These are phyloP conservation scores for Selenia dentaria DNA, from an alignment of 2,888 invertebrate genomes.

Conservation along the genomic window DNA sequence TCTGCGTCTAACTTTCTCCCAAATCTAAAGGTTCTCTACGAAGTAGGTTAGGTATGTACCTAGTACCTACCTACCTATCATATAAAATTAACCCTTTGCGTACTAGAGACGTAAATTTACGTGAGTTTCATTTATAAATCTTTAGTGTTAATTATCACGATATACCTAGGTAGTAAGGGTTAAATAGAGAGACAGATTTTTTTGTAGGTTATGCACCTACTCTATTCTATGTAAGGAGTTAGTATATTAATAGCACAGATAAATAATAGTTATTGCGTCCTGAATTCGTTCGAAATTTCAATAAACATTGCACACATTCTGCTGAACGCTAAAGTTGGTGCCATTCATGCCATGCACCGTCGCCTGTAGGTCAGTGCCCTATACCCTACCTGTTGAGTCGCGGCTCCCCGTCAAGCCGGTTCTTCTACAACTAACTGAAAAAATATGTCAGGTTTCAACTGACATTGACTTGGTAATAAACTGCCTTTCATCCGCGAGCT, in stretches of 20 bases:
- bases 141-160: no score
- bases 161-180: no score
- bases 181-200: no score
- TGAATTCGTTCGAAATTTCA: constrained; percentile 41
- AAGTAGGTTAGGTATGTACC: background rate
- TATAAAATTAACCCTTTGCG: no score
- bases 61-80: background rate
- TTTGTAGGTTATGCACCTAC: no score
- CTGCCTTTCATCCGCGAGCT: constrained; percentile 21
- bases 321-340: constrained; percentile 50
- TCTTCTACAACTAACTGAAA: constrained; percentile 52
- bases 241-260: no score
- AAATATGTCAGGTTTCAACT: constrained; percentile 56
- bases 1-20: background rate
- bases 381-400: constrained; percentile 77
- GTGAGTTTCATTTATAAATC: no score
- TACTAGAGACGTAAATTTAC: no score
- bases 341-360: constrained; percentile 69
- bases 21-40: background rate
- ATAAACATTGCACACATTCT: constrained; percentile 39
- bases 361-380: constrained; percentile 80
- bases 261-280: background rate
- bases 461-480: constrained; percentile 41
- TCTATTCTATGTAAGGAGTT: no score
- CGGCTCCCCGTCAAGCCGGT: constrained; percentile 71